Evolutionary conservation across 2,888 invertebrate species (phyloP).

Genomic region (Hololepta plana): DNA sequence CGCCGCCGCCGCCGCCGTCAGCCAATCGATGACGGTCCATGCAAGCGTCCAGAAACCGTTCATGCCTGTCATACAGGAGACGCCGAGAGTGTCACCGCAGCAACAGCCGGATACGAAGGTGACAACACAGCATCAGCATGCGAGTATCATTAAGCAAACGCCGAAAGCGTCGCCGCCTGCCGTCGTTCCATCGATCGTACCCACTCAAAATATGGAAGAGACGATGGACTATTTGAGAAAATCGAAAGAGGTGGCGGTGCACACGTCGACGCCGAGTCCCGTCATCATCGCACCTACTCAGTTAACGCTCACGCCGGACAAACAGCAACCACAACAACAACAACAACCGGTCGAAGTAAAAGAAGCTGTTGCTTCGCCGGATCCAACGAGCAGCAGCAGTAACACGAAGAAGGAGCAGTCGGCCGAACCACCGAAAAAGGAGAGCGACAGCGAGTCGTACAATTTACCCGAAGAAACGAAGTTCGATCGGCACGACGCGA

Average conservation of each 20-base stretch:
- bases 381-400: no score
- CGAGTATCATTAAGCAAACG: no score
- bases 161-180: not conserved
- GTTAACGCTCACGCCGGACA: constrained; percentile 8
- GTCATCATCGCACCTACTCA: constrained; percentile 25
- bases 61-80: constrained; percentile 21
- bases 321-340: constrained; percentile 10
- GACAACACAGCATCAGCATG: constrained; percentile 1
- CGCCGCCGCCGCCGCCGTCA: constrained; percentile 3
- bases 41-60: constrained; percentile 12
- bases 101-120: not conserved
- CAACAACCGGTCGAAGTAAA: constrained; percentile 8
- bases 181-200: not conserved
- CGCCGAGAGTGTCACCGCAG: constrained; percentile 14
- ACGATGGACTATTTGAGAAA: constrained; percentile 8
- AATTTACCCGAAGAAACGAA: no score
- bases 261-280: constrained; percentile 28
- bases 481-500: no score
- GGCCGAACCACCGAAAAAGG: not conserved
- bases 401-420: not conserved
- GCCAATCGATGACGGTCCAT: constrained; percentile 9
- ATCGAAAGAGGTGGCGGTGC: constrained; percentile 11
- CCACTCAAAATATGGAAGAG: constrained; percentile 8
- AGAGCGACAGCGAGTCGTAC: no score
- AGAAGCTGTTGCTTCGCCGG: no score